Conservation (phyloP, 2,888 invertebrate genomes). For the Agrotis segetum region DNA sequence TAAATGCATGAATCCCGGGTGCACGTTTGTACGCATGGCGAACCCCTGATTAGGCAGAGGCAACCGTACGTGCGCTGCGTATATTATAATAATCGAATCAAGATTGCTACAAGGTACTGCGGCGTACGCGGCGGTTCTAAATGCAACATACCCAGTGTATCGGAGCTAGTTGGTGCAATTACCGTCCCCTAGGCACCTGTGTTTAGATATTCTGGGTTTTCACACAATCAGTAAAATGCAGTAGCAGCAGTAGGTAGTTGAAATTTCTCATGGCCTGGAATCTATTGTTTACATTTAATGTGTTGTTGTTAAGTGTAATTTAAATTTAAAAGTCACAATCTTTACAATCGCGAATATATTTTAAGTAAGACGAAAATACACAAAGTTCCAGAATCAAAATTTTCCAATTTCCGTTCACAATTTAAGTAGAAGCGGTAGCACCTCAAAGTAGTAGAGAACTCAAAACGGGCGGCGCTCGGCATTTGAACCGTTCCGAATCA, state of each 20-base stretch:
- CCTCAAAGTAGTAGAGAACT: conserved; percentile 68
- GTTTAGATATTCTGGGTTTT: conserved; percentile 79
- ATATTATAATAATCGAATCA: conserved; percentile 84
- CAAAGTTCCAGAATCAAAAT: neutral
- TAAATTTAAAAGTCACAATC: conserved; percentile 6
- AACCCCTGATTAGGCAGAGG: conserved; percentile 77
- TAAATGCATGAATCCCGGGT: conserved; percentile 73
- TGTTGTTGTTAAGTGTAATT: conserved; percentile 15
- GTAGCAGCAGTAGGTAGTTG: no score
- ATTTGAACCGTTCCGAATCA: conserved; percentile 80
- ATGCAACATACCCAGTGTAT: conserved; percentile 72
- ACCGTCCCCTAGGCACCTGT: conserved; percentile 67
- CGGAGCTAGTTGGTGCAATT: conserved; percentile 77
- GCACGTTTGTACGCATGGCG: conserved; percentile 70
- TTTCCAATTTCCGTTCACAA: conserved; percentile 23
- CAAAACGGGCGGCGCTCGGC: conserved; percentile 67
- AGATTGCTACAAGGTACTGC: conserved; percentile 76
- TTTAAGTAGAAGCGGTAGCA: conserved; percentile 51
- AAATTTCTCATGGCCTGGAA: conserved; percentile 33
- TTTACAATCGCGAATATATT: neutral
- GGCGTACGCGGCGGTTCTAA: conserved; percentile 72
- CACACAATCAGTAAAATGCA: conserved; percentile 68
- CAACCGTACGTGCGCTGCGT: conserved; percentile 76
- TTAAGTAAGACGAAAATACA: no score
- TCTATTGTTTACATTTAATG: conserved; percentile 29